Conservation (phyloP, 1,140 invertebrate species). For the Galendromus occidentalis region DNA sequence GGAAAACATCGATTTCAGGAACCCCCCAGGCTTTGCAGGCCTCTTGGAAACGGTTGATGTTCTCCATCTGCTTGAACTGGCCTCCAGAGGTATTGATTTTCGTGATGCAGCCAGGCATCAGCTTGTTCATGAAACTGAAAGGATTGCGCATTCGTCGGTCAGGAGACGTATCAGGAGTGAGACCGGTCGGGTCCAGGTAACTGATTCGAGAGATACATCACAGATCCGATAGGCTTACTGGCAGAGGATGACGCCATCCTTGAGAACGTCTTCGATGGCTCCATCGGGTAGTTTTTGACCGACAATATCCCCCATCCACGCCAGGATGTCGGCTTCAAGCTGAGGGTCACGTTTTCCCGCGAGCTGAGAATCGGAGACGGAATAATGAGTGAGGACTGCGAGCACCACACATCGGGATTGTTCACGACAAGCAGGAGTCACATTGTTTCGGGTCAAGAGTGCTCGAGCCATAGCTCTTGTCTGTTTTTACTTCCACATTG, state of each 20-base stretch:
- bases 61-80: conserved; percentile 90
- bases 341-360: conserved; percentile 67
- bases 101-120: conserved; percentile 51
- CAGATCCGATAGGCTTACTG: conserved; percentile 29
- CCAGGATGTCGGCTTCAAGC: conserved; percentile 65
- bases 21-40: conserved; percentile 69
- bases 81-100: conserved; percentile 72
- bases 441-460: too few relatives aligned
- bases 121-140: conserved; percentile 55
- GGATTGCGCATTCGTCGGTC: conserved; percentile 10
- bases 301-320: conserved; percentile 71
- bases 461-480: too few relatives aligned
- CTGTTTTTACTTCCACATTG: too few relatives aligned
- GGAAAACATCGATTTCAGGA: conserved; percentile 69
- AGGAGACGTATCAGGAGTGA: too few relatives aligned
- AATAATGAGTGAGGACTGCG: neutral
- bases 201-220: too few relatives aligned
- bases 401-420: too few relatives aligned
- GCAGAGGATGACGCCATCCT: conserved; percentile 73
- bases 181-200: too few relatives aligned
- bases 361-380: conserved; percentile 37
- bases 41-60: conserved; percentile 78
- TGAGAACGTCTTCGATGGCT: conserved; percentile 66
- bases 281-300: conserved; percentile 60
- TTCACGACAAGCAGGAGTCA: too few relatives aligned